These are phyloP conservation scores for Drosophila setifemur DNA, from an alignment of 1,140 invertebrate species.

Conservation along the genomic window DNA sequence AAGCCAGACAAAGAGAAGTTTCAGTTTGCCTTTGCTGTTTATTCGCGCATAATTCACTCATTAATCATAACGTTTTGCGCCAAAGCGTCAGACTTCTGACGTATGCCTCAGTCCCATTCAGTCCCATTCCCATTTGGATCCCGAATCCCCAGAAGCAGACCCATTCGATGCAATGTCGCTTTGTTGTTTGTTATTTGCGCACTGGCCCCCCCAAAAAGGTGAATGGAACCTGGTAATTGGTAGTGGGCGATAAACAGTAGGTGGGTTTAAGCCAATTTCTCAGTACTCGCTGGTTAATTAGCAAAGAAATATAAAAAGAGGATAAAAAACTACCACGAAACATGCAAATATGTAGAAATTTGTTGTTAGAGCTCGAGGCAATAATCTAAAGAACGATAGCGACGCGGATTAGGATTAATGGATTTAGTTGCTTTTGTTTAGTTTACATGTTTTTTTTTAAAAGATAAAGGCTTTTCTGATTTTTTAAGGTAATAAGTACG, in stretches of 20 bases:
- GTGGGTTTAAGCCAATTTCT: background rate
- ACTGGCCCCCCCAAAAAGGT: conserved; percentile 32
- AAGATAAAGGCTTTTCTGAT: too few species aligned
- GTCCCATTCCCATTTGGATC: conserved; percentile 16
- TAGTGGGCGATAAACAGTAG: conserved; percentile 31
- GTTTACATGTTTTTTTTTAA: background rate
- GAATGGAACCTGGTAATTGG: conserved; percentile 60
- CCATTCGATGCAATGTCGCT: conserved; percentile 41
- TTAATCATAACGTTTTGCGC: conserved; percentile 79
- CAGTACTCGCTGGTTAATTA: conserved; percentile 41
- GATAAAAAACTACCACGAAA: background rate
- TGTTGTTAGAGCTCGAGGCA: conserved; percentile 2
- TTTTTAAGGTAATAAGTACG: too few species aligned
- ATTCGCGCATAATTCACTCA: conserved; percentile 80
- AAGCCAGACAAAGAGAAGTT: conserved; percentile 71
- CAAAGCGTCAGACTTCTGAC: conserved; percentile 66
- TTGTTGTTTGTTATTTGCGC: conserved; percentile 40
- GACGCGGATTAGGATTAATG: conserved; percentile 15
- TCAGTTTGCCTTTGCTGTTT: conserved; percentile 66
- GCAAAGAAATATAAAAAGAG: background rate
- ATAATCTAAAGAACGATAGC: background rate
- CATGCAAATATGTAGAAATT: conserved; percentile 27
- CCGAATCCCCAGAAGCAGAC: conserved; percentile 3
- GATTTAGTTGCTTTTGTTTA: conserved; percentile 1
- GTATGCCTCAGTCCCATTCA: conserved; percentile 41